Conservation (phyloP, 2,113 vertebrate species). For the Crotalus tigris region DNA sequence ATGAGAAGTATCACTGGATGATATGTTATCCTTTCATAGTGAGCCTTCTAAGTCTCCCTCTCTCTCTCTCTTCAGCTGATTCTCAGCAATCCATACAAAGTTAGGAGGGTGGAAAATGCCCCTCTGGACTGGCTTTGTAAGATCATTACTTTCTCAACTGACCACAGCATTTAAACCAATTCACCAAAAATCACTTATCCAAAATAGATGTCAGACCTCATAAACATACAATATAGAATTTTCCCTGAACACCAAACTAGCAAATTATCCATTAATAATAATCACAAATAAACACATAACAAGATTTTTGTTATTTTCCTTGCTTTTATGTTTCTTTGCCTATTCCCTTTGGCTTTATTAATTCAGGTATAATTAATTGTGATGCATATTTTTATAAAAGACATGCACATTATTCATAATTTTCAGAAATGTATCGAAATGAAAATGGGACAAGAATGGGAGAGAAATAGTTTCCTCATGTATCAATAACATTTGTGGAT, state of each 20-base stretch:
- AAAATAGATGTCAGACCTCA: neutral
- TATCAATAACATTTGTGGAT: neutral
- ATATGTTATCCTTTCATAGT: neutral
- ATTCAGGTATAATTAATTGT: neutral
- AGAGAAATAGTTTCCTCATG: neutral
- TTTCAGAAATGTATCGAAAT: neutral
- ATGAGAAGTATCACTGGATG: neutral
- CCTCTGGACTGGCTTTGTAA: neutral
- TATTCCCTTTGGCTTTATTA: neutral
- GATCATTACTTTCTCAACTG: constrained; percentile 1
- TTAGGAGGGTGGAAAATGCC: neutral
- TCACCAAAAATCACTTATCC: constrained; percentile 10
- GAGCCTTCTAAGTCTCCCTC: neutral
- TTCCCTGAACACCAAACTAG: neutral
- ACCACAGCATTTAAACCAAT: constrained; percentile 1
- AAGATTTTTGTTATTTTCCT: neutral
- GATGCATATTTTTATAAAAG: neutral
- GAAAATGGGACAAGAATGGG: neutral
- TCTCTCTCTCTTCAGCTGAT: neutral
- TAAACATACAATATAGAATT: neutral
- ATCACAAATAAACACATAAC: neutral
- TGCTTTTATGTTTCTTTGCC: neutral
- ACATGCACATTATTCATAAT: neutral
- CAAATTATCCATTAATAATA: neutral
- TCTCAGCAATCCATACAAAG: neutral